phyloP scores from a whole-genome alignment of 2,888 invertebrate species.

The Leptinotarsa tumamoca region DNA sequence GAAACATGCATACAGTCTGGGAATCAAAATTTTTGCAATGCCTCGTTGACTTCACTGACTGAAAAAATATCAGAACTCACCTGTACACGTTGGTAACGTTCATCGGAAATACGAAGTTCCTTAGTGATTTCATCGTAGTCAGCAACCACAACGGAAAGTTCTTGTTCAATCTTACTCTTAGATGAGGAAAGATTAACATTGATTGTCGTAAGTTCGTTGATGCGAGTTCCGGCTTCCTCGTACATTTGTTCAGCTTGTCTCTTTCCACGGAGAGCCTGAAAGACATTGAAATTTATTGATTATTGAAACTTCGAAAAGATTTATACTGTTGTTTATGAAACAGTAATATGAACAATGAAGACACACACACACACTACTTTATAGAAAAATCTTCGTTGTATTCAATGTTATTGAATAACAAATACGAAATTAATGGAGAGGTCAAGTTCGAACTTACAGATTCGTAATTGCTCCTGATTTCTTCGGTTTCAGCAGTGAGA shows the following conservation, averaged over 20 bases:
- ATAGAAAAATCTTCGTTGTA: too few relatives aligned
- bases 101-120: slow-evolving; percentile 92
- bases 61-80: slow-evolving; percentile 61
- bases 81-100: slow-evolving; percentile 93
- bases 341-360: not conserved
- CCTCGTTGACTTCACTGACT: not conserved
- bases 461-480: slow-evolving; percentile 92
- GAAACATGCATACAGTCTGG: too few relatives aligned
- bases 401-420: too few relatives aligned
- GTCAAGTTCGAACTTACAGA: slow-evolving; percentile 68
- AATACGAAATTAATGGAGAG: not conserved
- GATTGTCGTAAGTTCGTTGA: slow-evolving; percentile 94
- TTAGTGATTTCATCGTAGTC: slow-evolving; percentile 99
- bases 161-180: slow-evolving; percentile 96
- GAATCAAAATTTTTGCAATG: too few relatives aligned
- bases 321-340: too few relatives aligned
- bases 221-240: slow-evolving; percentile 91
- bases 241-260: slow-evolving; percentile 89
- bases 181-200: slow-evolving; percentile 95
- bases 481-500: slow-evolving; percentile 95
- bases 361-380: not conserved
- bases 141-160: slow-evolving; percentile 88
- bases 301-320: too few relatives aligned
- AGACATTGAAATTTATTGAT: not conserved
- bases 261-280: slow-evolving; percentile 90